A percentile compares a stretch with the other conserved stretches of the same genome.
Evolutionary conservation across 2,888 invertebrate genomes (phyloP).

Genomic region (Morpho helenor): DNA sequence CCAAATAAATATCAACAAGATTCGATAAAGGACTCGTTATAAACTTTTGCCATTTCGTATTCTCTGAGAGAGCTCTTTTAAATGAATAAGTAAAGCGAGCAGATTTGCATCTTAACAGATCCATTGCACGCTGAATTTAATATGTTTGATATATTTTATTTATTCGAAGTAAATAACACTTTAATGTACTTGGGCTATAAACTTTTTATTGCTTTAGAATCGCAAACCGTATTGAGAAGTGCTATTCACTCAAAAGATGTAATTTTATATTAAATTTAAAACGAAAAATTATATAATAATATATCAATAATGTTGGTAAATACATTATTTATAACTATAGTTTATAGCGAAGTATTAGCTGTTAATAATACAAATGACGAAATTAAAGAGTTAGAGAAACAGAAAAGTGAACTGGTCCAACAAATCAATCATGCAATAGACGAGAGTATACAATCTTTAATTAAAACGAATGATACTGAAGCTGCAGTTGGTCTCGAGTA

Average conservation of each 20-base stretch:
- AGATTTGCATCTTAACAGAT: slow-evolving; percentile 6
- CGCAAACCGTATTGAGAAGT: too few species aligned
- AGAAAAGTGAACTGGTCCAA: slow-evolving; percentile 36
- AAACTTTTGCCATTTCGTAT: slow-evolving; percentile 10
- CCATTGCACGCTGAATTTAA: neutral
- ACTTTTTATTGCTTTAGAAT: neutral
- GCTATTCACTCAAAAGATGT: too few species aligned
- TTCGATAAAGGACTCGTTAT: slow-evolving; percentile 5
- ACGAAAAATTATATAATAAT: too few species aligned
- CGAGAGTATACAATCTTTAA: slow-evolving; percentile 37
- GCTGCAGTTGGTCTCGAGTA: slow-evolving; percentile 35
- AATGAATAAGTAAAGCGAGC: slow-evolving; percentile 13
- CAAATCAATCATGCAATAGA: slow-evolving; percentile 46
- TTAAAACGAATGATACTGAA: slow-evolving; percentile 39
- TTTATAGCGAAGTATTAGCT: slow-evolving; percentile 8
- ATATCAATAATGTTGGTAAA: slow-evolving; percentile 7
- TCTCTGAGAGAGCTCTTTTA: slow-evolving; percentile 8
- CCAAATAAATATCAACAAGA: slow-evolving; percentile 3
- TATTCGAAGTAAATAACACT: too few species aligned
- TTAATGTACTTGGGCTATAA: neutral
- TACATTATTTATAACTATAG: slow-evolving; percentile 1
- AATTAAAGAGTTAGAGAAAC: slow-evolving; percentile 37
- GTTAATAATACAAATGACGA: slow-evolving; percentile 12
- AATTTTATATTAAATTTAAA: too few species aligned
- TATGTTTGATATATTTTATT: too few species aligned